phyloP scores from a whole-genome alignment of 1,140 invertebrate genomes.

The Fopius arisanus region DNA sequence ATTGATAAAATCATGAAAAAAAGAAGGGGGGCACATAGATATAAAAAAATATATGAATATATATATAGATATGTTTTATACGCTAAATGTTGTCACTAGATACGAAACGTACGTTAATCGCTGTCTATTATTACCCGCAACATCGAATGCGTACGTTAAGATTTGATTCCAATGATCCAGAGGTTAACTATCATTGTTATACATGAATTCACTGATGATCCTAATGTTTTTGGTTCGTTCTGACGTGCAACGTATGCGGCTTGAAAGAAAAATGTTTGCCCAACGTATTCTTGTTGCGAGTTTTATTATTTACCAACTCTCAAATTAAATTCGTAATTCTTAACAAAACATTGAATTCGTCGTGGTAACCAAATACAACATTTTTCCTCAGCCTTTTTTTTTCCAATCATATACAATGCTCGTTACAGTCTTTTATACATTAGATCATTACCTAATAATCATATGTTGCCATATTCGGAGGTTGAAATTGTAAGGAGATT shows the following conservation, averaged over 20 bases:
- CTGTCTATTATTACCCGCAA: constrained; percentile 48
- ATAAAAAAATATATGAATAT: constrained; percentile 46
- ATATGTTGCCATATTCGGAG: neutral
- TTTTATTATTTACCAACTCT: no score
- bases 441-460: neutral
- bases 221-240: constrained; percentile 9
- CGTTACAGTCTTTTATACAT: neutral
- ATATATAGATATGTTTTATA: constrained; percentile 64
- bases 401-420: no score
- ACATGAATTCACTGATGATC: neutral
- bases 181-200: neutral
- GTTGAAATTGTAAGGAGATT: neutral
- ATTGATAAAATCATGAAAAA: constrained; percentile 34
- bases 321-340: no score
- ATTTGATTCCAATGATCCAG: neutral
- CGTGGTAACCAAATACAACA: no score
- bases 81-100: constrained; percentile 61
- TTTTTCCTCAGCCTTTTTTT: no score
- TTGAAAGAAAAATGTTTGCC: no score
- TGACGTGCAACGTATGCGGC: neutral
- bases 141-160: constrained; percentile 33
- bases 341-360: no score
- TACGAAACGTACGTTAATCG: constrained; percentile 51
- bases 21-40: constrained; percentile 34
- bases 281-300: no score